Percentiles rank a stretch among this genome's conserved stretches.
Evolutionary conservation across 2,797 vertebrate genomes (phyloP).

Genomic region (Danio aesculapii): DNA sequence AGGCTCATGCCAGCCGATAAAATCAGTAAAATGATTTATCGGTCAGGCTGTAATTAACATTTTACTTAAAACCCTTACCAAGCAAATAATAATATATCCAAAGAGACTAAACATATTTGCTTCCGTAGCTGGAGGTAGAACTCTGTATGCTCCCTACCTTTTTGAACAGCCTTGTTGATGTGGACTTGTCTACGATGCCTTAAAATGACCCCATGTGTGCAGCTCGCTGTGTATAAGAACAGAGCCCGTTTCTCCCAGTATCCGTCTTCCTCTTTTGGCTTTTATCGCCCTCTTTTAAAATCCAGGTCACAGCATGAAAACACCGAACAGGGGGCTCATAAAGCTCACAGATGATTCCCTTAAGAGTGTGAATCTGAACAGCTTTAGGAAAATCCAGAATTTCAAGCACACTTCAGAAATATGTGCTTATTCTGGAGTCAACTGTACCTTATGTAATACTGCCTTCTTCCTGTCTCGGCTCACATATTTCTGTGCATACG

Average conservation of each 20-base stretch:
- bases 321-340: constrained; percentile 67
- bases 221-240: background rate
- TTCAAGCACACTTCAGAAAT: constrained; percentile 70
- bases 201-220: background rate
- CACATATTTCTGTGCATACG: constrained; percentile 68
- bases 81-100: no score
- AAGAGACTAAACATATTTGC: no score
- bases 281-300: background rate
- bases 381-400: constrained; percentile 38
- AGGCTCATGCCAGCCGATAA: no score
- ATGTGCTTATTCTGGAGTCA: constrained; percentile 71
- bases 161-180: background rate
- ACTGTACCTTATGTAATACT: constrained; percentile 69
- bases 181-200: background rate
- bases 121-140: background rate
- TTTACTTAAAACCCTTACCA: no score
- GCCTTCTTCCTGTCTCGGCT: constrained; percentile 66
- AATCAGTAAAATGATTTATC: no score
- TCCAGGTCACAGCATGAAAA: constrained; percentile 62
- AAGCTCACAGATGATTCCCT: constrained; percentile 57
- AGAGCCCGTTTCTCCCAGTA: background rate
- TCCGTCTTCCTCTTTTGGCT: background rate
- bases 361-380: constrained; percentile 66
- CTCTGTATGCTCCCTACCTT: background rate
- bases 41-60: no score